Evolutionary conservation across 2,113 vertebrate genomes (phyloP), one percentile per base, ranked within the genome.

Genomic region (Antigone vipio): DNA sequence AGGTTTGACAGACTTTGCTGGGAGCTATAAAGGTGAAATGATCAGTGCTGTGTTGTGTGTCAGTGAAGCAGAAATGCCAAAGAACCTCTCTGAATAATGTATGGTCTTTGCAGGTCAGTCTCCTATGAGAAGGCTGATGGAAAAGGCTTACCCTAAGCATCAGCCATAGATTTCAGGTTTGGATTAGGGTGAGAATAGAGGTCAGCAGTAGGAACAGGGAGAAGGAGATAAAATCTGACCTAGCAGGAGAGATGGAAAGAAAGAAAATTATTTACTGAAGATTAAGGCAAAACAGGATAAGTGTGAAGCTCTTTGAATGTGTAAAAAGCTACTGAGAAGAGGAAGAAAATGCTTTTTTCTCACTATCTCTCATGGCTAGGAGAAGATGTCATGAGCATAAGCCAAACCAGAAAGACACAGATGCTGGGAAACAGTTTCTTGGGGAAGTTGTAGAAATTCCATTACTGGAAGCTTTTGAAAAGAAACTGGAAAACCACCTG

Each of bases 41-140:
- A 91, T 82, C 6, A 7, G 45, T 34, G 92, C 32, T 55, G 81
- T 53, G 83, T 35, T 86, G 45, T 34, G 60, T n/a, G 85, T 34
- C 89, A 58, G 53, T 9, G 58, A 94, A 88, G 77, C 71, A 95
- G 89, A 95, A 95, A 88, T 79, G 77, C 58, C 91, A 45, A 58
- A 87, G 89, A 56, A 21, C 69, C 1, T 6, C 74, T 79, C 62
- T 88, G 89, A 93, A 85, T 84, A 85, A 85, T 53, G 50, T 40
- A 23, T 45, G 73, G 69, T 68, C 74, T 76, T 88, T 79, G 85
- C 7, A 11, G 88, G 92, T 85, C 81, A 38, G 69, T 71, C 53
- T 88, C 53, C 66, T 56, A 5, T 14, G 56, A 69, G 53, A 64
- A 75, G 44, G 32, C 16, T 7, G 5, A 56, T 84, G 27, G 72